Percentiles rank a stretch among this genome's conserved stretches.
These are phyloP conservation scores for Cacoxenus indagator DNA, from an alignment of 2,888 invertebrate genomes.

Conservation along the genomic window DNA sequence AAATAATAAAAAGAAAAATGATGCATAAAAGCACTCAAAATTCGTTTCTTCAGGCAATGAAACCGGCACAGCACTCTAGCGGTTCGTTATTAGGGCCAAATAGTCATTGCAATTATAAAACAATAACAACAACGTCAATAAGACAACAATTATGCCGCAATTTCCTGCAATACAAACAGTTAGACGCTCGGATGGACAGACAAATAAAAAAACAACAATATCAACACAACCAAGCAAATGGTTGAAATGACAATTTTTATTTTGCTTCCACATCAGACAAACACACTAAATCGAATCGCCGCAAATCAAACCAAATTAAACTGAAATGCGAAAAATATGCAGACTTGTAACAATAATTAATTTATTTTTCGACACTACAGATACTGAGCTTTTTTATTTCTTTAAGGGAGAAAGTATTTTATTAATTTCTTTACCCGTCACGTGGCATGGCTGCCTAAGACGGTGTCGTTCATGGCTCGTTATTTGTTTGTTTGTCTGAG, in stretches of 20 bases:
- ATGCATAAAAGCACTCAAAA: no score
- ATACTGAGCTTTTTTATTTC: conserved; percentile 22
- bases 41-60: no score
- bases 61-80: background rate
- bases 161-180: background rate
- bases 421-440: background rate
- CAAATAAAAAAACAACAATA: background rate
- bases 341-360: no score
- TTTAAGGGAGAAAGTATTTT: conserved; percentile 53
- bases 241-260: conserved; percentile 2
- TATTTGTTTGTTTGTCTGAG: conserved; percentile 21
- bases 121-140: background rate
- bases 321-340: no score
- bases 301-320: no score
- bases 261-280: background rate
- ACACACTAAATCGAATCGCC: background rate
- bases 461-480: background rate
- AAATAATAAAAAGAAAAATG: no score
- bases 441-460: background rate
- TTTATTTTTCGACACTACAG: background rate
- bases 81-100: conserved; percentile 1
- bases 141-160: background rate
- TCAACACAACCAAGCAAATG: background rate
- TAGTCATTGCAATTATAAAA: background rate
- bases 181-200: no score